phyloP scores from a whole-genome alignment of 92 coral and sea anemone species.

The Parazoanthus atlanticus region DNA sequence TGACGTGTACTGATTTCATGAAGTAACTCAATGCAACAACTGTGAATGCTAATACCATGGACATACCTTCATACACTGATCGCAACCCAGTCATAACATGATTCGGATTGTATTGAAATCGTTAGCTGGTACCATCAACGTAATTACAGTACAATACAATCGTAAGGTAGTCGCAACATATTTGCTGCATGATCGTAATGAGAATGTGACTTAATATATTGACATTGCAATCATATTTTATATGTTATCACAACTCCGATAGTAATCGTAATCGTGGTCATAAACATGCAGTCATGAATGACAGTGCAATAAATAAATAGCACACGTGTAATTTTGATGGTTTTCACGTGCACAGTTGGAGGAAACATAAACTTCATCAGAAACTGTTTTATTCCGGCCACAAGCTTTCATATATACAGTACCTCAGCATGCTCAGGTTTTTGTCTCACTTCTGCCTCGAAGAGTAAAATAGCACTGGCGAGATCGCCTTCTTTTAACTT shows the following conservation, averaged over 20 bases:
- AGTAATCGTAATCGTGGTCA: no score
- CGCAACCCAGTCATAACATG: no score
- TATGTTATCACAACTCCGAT: no score
- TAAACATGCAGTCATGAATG: no score
- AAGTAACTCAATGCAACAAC: no score
- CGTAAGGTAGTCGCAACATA: background rate
- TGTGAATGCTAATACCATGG: no score
- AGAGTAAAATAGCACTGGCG: conserved; percentile 88
- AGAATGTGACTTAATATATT: background rate
- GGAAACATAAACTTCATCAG: no score
- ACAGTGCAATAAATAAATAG: no score
- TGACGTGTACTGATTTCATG: background rate
- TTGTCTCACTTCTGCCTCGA: conserved; percentile 96
- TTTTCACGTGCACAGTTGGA: no score
- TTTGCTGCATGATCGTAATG: no score
- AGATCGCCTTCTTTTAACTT: conserved; percentile 93
- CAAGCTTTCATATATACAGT: background rate
- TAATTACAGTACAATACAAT: background rate
- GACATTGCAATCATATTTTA: background rate
- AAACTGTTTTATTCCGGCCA: no score
- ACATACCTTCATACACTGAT: background rate
- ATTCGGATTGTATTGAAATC: background rate
- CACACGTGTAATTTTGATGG: no score
- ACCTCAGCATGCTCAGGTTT: conserved; percentile 96
- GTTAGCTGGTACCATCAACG: background rate